phyloP scores from a whole-genome alignment of 2,797 vertebrate species.

The Smutsia temminckii region DNA sequence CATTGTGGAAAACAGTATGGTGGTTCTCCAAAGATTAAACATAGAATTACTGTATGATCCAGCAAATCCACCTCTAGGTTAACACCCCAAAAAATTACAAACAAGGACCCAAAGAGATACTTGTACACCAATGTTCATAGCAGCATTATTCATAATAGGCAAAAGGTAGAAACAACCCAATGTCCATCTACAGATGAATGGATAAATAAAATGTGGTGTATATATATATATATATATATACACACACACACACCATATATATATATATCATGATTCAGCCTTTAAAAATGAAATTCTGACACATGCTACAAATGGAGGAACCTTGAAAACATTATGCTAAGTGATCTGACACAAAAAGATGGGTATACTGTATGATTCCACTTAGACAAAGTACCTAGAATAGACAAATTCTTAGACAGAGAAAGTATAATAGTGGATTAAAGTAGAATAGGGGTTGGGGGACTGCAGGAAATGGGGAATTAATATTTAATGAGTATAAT shows the following conservation, averaged over 20 bases:
- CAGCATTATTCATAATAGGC: background rate
- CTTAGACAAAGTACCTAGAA: background rate
- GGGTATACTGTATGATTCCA: background rate
- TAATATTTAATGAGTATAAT: background rate
- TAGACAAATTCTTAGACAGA: background rate
- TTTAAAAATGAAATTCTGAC: background rate
- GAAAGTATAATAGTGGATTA: background rate
- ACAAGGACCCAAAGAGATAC: background rate
- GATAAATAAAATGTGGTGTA: background rate
- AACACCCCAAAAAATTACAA: background rate
- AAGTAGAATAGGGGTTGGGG: background rate
- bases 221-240: too few relatives aligned
- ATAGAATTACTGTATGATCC: background rate
- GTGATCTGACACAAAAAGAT: background rate
- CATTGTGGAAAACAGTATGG: background rate
- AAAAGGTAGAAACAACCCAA: background rate
- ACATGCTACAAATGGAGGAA: background rate
- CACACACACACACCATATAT: too few relatives aligned
- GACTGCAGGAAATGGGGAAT: background rate
- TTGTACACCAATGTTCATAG: background rate
- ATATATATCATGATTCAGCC: background rate
- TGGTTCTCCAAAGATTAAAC: background rate
- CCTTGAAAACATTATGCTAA: background rate
- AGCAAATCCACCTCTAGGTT: background rate
- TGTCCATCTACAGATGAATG: background rate